Percentiles rank a stretch among this genome's conserved stretches.
These are phyloP conservation scores for Intellagama lesueurii DNA, from an alignment of 2,797 vertebrate genomes.

Conservation along the genomic window DNA sequence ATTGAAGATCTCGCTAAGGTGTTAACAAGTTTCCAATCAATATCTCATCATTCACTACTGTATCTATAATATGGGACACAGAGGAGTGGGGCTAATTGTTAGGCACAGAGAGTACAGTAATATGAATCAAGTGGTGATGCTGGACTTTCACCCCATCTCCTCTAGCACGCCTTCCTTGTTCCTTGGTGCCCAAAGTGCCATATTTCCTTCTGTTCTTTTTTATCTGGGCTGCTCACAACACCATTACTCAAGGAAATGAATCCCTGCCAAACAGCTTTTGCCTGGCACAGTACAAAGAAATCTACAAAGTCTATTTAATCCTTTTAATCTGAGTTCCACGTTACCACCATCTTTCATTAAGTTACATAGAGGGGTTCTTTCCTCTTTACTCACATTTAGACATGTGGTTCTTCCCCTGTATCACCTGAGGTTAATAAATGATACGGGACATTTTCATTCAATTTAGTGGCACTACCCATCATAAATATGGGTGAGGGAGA, in stretches of 20 bases:
- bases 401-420: not conserved
- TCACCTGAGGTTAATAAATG: not conserved
- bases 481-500: not conserved
- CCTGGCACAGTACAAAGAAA: too few species aligned
- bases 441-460: not conserved
- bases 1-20: conserved; percentile 11
- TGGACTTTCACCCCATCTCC: not conserved
- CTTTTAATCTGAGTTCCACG: not conserved
- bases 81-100: not conserved
- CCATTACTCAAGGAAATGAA: conserved; percentile 10
- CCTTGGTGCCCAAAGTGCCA: not conserved
- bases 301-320: not conserved
- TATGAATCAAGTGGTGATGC: not conserved
- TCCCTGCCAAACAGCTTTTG: not conserved
- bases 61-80: conserved; percentile 21
- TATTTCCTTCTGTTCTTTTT: not conserved
- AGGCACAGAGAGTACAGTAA: not conserved
- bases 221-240: not conserved
- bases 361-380: not conserved
- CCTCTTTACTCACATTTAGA: not conserved
- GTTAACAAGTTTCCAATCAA: conserved; percentile 26
- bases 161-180: not conserved
- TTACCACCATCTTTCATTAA: not conserved
- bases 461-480: not conserved
- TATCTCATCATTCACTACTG: conserved; percentile 31